Base-by-base conservation (phyloP, 1,140 invertebrate genomes). In the Ditylenchus dipsaci region DNA sequence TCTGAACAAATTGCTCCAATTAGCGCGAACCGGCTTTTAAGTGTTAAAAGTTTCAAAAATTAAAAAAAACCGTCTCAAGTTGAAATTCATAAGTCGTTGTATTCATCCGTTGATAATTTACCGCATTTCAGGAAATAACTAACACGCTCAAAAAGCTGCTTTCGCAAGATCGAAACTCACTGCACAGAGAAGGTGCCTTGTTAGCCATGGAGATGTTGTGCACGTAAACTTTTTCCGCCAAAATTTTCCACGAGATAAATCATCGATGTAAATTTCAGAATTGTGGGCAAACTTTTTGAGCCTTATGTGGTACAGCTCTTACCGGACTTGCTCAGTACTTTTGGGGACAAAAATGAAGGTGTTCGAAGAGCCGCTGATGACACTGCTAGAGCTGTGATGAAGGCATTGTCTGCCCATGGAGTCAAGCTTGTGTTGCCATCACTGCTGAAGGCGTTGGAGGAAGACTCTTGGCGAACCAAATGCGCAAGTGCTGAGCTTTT, bases 381-480 rank as follows among this genome's bases (percentile, higher is more conserved):
- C 78, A 93, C 91, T 63, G 91, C 94, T 19, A 90, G 90, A 83
- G 91, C 93, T 57, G 91, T 97, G 62, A 97, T 98, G 95, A 91
- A 90, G 75, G 15, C 61, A 93, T 93, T 84, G 85, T 99, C 23
- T 93, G 91, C 47, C 91, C 91, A 67, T 85, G 95, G 95, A 49
- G 95, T 97, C 8, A 97, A 97, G 85, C 86, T 98, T 1, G 91
- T 98, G 57, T 85, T 97, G 60, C 89, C 89, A 0, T 91, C 93
- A 77, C 87, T 98, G 60, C 85, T 98, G 43, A 89, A 90, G 73
- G 95, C 93, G 58, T 85, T 98, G 45, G 91, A 97, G 82, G 92
- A 97, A 84, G 95, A 98, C 86, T 94, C 93, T 0, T 99, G 96
- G 96, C 86, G 96, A 81, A 98, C 95, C 0, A 98, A 99, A 86